These are phyloP conservation scores for Chydorus sphaericus DNA, from an alignment of 2,888 invertebrate species.

Conservation along the genomic window DNA sequence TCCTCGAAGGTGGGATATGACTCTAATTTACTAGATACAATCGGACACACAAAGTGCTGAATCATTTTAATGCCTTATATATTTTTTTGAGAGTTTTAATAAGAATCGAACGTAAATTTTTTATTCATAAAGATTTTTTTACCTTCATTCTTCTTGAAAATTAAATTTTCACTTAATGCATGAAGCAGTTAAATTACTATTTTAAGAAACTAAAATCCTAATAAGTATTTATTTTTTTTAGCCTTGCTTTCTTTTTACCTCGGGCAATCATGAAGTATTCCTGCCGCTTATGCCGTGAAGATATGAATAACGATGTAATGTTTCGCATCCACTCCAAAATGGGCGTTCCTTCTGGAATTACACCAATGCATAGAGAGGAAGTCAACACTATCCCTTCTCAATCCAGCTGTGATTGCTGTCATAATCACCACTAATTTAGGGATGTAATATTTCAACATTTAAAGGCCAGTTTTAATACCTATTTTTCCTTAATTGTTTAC, in stretches of 20 bases:
- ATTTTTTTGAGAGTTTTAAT: background rate
- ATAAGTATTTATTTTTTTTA: too few species aligned
- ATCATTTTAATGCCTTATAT: too few species aligned
- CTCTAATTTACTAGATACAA: too few species aligned
- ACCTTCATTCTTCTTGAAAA: too few species aligned
- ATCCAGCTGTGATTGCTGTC: background rate
- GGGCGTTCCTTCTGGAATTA: background rate
- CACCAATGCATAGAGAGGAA: background rate
- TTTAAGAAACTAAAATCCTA: too few species aligned
- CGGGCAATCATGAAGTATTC: background rate
- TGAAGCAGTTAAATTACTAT: too few species aligned
- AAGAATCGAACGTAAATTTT: background rate
- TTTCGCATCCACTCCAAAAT: constrained; percentile 5
- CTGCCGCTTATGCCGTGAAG: constrained; percentile 4
- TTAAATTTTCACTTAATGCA: too few species aligned
- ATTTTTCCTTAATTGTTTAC: too few species aligned
- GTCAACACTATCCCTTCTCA: background rate
- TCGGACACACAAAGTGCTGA: too few species aligned
- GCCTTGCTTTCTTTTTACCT: too few species aligned
- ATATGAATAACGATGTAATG: background rate
- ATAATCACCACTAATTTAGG: background rate
- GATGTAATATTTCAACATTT: background rate
- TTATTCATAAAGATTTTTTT: too few species aligned
- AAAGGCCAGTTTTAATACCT: background rate
- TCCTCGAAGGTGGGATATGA: too few species aligned